Conservation (phyloP, 2,888 invertebrate species). For the Lithophane semibrunnea region DNA sequence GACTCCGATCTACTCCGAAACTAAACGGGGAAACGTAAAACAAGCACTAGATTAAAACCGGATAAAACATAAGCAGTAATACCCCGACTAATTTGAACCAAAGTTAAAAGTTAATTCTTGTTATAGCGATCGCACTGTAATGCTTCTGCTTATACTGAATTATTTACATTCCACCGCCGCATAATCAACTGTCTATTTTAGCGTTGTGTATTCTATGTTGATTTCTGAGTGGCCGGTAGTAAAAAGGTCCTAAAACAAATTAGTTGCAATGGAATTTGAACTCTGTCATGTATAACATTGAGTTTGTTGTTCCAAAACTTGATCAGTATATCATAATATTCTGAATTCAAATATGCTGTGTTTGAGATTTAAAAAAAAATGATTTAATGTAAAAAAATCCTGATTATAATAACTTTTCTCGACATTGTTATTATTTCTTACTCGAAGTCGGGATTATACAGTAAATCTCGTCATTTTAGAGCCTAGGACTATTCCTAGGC, state of each 20-base stretch:
- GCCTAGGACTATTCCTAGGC: too few species aligned
- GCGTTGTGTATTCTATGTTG: neutral
- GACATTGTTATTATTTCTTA: neutral
- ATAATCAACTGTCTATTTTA: neutral
- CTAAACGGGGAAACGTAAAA: conserved; percentile 3
- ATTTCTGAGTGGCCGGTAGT: neutral
- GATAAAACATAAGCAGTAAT: conserved; percentile 28
- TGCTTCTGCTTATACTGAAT: neutral
- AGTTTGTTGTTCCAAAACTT: neutral
- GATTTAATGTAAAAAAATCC: neutral
- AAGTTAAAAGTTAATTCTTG: neutral
- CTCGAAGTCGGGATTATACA: neutral
- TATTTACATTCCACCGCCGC: neutral
- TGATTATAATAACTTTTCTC: neutral
- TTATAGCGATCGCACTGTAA: neutral
- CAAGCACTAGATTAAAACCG: conserved; percentile 8
- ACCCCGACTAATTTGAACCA: conserved; percentile 31
- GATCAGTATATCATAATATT: neutral
- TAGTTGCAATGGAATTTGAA: neutral
- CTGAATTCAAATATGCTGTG: neutral
- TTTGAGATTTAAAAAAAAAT: neutral
- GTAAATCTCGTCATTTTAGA: neutral
- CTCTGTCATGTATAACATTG: too few species aligned
- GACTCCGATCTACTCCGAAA: neutral
- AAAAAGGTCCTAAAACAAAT: neutral